Evolutionary conservation across 2,888 invertebrate genomes (phyloP), one percentile per base, ranked within the genome.

Genomic region (Caenorhabditis sp.): DNA sequence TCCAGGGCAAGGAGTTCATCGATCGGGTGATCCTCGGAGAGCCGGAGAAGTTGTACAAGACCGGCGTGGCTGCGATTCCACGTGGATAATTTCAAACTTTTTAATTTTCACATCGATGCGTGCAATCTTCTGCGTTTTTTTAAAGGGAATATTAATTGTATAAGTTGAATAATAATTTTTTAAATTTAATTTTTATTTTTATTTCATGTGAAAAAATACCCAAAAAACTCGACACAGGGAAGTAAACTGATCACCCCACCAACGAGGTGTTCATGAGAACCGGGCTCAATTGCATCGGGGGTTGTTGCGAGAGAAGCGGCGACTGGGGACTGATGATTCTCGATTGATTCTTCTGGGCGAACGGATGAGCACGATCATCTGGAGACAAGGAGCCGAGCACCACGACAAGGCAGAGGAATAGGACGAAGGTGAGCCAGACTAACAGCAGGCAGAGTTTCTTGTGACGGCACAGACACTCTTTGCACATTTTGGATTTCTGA

Each of bases 31-130:
- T 91, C 50, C 83, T 90, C 44, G 87, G 86, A 24, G 87, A 87
- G 58, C 87, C 85, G n/a, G 91, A 91, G 82, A 91, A 89, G 61
- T 74, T 91, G 20, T 91, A 91, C 86, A 89, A 89, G 74, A 90
- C 90, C 22, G 88, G 88, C 56, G 82, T 89, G 24, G 71, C 84
- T 20, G 83, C 71, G 9, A 79, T 79, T 61, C 74, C 74, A 74
- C 68, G 74, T 24, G 82, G 82, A 56, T 82, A 70, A 68, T 32
- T 9, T 9, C 9, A 32, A 4, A 32, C 32, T 32, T 32, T 9
- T 9, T 32, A 32, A 32, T 32, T n/a, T n/a, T n/a, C n/a, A n/a
- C n/a, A n/a, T n/a, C n/a, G n/a, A n/a, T n/a, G n/a, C n/a, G n/a
- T n/a, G n/a, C n/a, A n/a, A n/a, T n/a, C n/a, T n/a, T n/a, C n/a